Evolutionary conservation across 2,888 invertebrate genomes (phyloP).

Genomic region (Apoda limacodes): DNA sequence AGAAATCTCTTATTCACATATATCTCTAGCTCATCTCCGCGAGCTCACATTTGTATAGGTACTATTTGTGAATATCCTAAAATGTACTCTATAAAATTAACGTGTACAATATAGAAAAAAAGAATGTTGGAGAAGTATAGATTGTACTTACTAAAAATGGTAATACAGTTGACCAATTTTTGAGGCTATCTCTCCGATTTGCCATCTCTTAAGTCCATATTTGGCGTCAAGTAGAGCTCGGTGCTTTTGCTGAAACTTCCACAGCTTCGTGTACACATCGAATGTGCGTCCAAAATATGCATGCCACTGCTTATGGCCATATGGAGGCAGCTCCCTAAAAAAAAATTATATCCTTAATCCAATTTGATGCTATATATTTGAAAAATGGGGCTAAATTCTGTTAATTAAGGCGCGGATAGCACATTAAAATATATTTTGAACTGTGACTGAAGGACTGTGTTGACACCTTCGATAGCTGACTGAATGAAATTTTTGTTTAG

Average conservation of each 20-base stretch:
- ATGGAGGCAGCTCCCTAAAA: slow-evolving; percentile 94
- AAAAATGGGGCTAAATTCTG: no score
- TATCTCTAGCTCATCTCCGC: no score
- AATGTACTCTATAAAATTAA: no score
- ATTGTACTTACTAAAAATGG: slow-evolving; percentile 92
- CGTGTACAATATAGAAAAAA: slow-evolving; percentile 1
- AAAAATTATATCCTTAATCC: slow-evolving; percentile 7
- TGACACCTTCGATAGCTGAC: no score
- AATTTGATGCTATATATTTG: background rate
- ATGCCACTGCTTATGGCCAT: slow-evolving; percentile 98
- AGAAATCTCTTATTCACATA: no score
- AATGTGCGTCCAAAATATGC: slow-evolving; percentile 96
- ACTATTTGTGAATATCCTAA: no score
- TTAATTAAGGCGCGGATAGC: no score
- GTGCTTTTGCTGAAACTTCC: slow-evolving; percentile 99
- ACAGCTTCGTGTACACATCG: slow-evolving; percentile 96
- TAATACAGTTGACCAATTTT: slow-evolving; percentile 99
- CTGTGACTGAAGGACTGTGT: no score
- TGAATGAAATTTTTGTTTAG: no score
- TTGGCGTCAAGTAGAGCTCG: slow-evolving; percentile 90
- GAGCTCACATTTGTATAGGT: no score
- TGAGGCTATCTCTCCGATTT: slow-evolving; percentile 98
- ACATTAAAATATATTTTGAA: no score
- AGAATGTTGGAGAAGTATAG: slow-evolving; percentile 1
- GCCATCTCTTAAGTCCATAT: slow-evolving; percentile 97